Conservation (phyloP, 2,797 vertebrate species). For the Aselliscus stoliczkanus region DNA sequence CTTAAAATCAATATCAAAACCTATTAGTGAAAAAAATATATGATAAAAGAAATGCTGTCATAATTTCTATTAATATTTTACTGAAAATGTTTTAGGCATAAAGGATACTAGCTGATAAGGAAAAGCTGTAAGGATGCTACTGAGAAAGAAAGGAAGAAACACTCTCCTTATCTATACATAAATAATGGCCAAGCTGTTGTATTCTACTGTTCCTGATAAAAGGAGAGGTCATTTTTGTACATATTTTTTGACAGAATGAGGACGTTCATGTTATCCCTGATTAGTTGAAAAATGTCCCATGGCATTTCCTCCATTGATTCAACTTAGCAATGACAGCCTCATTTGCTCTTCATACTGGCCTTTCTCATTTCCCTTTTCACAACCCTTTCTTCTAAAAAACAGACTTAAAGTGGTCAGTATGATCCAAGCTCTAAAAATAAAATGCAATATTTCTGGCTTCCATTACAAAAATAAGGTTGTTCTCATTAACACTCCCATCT, state of each 20-base stretch:
- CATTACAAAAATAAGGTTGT: background rate
- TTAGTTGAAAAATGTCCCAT: conserved; percentile 72
- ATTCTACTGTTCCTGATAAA: conserved; percentile 62
- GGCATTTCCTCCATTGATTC: conserved; percentile 63
- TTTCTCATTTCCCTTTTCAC: background rate
- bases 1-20: background rate
- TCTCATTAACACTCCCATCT: background rate
- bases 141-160: background rate
- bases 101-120: conserved; percentile 43
- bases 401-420: conserved; percentile 27
- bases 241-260: conserved; percentile 77
- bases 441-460: background rate
- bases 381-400: background rate
- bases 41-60: background rate
- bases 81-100: conserved; percentile 40
- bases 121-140: background rate
- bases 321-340: conserved; percentile 55
- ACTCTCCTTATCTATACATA: conserved; percentile 56
- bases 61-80: conserved; percentile 22
- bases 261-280: conserved; percentile 64
- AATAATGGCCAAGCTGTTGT: conserved; percentile 51
- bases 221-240: conserved; percentile 69
- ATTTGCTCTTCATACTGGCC: conserved; percentile 35
- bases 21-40: background rate
- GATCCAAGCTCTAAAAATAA: background rate